Base-by-base conservation (phyloP, 2,888 invertebrate species). In the Spialia ferax region DNA sequence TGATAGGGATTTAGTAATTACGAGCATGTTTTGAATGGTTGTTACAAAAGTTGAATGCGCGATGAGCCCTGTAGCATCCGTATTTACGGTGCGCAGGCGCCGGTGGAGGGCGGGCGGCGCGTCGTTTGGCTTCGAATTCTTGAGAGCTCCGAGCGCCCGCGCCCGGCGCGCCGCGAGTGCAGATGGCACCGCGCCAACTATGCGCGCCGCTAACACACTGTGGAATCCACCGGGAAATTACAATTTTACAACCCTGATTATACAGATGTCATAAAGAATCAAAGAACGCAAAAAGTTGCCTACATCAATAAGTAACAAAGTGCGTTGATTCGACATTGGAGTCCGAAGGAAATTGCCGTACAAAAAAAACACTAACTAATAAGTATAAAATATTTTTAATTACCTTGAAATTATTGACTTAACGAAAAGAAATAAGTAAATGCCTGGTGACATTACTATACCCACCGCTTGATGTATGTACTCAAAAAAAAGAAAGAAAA, bases 181-280 rank as follows among this genome's bases (percentile, higher is more conserved):
- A 90, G 69, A 76, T 90, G 91, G 91, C 86, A n/a, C 15, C 3
- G 11, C 8, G 78, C 82, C 81, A 82, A 78, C 18, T 74, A 79
- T 80, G 76, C 84, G 84, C 84, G 74, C 77, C 76, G 85, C 85
- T 84, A 83, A 82, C 81, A 73, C 79, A 75, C 75, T 81, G 79
- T 82, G 86, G 85, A 85, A 85, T 84, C 81, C 81, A 79, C 82
- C 78, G 74, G 75, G 73, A 78, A 79, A 81, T 79, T 75, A 77
- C 77, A 68, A 78, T 80, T 81, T 84, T 81, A 84, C 79, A 79
- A 77, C 77, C 74, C 71, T 77, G 76, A 77, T 76, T 74, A 65
- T 73, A 76, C 77, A 79, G 60, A 80, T 77, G 76, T 78, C 77
- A 73, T 73, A 63, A 77, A 75, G 74, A 74, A 81, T 77, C 77